Evolutionary conservation across 2,797 vertebrate species (phyloP), one percentile per base, ranked within the genome.

Genomic region (Petrocephalus schoutedeni): DNA sequence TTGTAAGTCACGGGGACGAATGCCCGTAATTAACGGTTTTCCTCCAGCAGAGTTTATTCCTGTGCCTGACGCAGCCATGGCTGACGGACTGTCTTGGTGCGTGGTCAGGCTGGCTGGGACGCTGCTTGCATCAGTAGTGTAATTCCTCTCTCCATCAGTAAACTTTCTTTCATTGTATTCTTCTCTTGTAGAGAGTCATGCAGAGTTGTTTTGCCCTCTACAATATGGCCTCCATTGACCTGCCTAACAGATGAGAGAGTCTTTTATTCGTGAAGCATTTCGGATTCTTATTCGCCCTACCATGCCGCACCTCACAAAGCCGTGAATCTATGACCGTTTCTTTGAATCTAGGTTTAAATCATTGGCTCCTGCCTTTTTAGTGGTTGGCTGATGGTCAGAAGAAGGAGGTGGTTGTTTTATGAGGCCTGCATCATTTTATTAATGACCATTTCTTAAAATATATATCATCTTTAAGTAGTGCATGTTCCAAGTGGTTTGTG

Each of bases 1-100:
- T 19, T 86, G 56, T 86, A 86, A 64, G 56, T 86, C 85, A 86
- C 2, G 7, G 85, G 57, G 58, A 64, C 58, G 19, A 49, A 86
- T 64, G 58, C 10, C 85, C 41, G 57, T 86, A 64, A 86, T 86
- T 61, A 86, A 57, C 84, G 4, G 57, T 14, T 49, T 19, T 59
- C 56, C 53, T 59, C 54, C 21, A 85, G 51, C 84, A 36, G 28
- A 53, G 56, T 58, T 57, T 58, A 58, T 59, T 45, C 19, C 19
- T 64, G 16, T 85, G 84, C 28, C 53, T 58, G 54, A 85, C 19
- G 41, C 36, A 23, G 36, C 57, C 32, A 23, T 16, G 58, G 54
- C 36, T 45, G 53, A 28, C 21, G n/a, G 51, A 19, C 58, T 14
- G 6, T 28, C 19, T 28, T n/a, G 53, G 12, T 57, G 23, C 49